phyloP scores from a whole-genome alignment of 2,797 vertebrate species.

The Champsocephalus gunnari region DNA sequence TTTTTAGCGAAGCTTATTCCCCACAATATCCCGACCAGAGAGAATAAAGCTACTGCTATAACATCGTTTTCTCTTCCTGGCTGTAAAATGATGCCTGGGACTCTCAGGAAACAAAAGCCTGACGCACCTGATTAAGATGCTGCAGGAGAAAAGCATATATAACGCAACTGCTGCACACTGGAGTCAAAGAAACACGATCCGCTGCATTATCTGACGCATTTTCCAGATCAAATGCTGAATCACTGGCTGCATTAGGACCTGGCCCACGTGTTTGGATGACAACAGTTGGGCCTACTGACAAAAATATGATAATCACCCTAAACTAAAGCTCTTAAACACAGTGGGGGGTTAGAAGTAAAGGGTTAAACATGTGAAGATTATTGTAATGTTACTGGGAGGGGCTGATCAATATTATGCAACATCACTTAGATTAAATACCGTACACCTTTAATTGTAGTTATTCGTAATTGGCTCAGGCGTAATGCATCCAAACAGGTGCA shows the following conservation, averaged over 20 bases:
- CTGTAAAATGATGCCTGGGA: conserved; percentile 15
- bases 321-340: neutral
- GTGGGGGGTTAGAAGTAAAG: neutral
- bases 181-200: conserved; percentile 30
- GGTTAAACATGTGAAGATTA: neutral
- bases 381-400: conserved; percentile 45
- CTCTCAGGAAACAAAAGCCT: conserved; percentile 62
- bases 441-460: neutral
- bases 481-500: conserved; percentile 26
- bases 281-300: conserved; percentile 46
- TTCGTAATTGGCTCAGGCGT: conserved; percentile 3
- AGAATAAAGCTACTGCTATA: neutral
- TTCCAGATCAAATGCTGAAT: conserved; percentile 71
- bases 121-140: conserved; percentile 48
- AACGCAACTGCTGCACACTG: conserved; percentile 14
- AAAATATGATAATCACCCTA: neutral
- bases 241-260: conserved; percentile 55
- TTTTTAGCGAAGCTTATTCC: neutral
- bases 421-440: neutral
- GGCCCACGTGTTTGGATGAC: conserved; percentile 53
- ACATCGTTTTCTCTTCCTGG: neutral
- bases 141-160: neutral
- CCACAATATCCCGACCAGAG: neutral
- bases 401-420: conserved; percentile 13
- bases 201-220: conserved; percentile 61